Base-by-base conservation (phyloP, 1,140 invertebrate species). In the Drosophila pectinifera region DNA sequence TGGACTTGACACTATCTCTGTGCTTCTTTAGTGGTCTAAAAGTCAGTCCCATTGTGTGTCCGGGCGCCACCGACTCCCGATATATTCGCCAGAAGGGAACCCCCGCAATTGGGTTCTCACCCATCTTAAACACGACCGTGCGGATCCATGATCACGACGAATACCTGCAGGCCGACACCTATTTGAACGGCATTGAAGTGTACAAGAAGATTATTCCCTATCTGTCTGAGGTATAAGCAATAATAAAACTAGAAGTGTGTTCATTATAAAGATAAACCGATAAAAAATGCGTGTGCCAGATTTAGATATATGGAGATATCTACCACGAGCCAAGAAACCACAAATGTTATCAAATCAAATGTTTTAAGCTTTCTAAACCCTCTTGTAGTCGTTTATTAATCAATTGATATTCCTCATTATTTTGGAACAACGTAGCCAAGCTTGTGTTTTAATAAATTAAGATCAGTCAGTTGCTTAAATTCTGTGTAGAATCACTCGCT, bases 71-170 rank as follows among this genome's bases (percentile, higher is more conserved):
- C 13, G 97, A 97, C 80, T 95, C 94, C 78, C 93, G 95, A 63
- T 96, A 94, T 80, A 82, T 97, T 22, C 93, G 96, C 90, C 84
- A 92, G 95, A 96, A 96, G 93, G 95, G 95, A 4, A 93, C 96
- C 18, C 95, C 95, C 3, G 57, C 96, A 1, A 92, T 97, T 41
- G 96, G 96, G 31, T 96, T 97, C 91, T 96, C 96, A 3, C 96
- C 96, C 0, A 96, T 97, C 92, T 95, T 94, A 62, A 94, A 95
- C 76, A 97, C 96, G 1, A 94, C 94, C 0, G 93, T 96, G 2
- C 91, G 95, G 2, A 92, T 97, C 10, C 96, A 97, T 80, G 96
- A 97, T 79, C 95, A 97, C 91, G 94, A 97, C 90, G 97, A 97
- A 82, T 96, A 93, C 78, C 91, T 97, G 0, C 94, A 94, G 69